These are phyloP conservation scores for Rhea americana DNA, from an alignment of 2,113 vertebrate species.

Conservation along the genomic window DNA sequence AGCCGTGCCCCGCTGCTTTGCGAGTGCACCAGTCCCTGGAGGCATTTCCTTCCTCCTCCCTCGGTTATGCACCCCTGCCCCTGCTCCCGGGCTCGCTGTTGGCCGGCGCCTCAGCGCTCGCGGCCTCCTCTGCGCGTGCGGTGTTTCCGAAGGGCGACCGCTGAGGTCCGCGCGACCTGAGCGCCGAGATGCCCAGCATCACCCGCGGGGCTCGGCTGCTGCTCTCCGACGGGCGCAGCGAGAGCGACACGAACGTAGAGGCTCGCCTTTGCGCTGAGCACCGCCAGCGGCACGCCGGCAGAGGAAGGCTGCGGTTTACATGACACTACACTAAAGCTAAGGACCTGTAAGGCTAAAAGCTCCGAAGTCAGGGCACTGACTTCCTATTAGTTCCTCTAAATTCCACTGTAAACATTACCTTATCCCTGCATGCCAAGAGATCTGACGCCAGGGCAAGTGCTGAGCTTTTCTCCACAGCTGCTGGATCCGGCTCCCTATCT, in stretches of 20 bases:
- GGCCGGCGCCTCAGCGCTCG: accelerated
- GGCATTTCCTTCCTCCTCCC: background rate
- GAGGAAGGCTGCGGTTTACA: background rate
- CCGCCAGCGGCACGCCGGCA: accelerated
- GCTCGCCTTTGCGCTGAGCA: background rate
- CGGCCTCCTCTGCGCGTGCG: accelerated
- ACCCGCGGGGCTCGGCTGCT: background rate
- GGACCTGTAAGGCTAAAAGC: background rate
- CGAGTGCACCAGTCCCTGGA: accelerated
- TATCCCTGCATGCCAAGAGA: background rate
- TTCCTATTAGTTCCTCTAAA: background rate
- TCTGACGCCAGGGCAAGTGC: background rate
- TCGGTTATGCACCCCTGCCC: accelerated
- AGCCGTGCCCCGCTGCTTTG: background rate
- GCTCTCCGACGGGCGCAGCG: background rate
- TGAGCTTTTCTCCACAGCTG: background rate
- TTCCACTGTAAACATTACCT: background rate
- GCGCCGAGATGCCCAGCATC: background rate
- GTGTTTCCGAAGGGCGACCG: no score
- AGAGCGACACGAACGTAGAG: background rate
- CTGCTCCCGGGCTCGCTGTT: accelerated
- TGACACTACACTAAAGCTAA: background rate
- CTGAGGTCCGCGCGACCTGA: accelerated
- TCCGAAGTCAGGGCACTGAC: accelerated
- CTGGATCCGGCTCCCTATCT: background rate